These are phyloP conservation scores for Muschampia plurimacula DNA, from an alignment of 2,888 invertebrate genomes.

Conservation along the genomic window DNA sequence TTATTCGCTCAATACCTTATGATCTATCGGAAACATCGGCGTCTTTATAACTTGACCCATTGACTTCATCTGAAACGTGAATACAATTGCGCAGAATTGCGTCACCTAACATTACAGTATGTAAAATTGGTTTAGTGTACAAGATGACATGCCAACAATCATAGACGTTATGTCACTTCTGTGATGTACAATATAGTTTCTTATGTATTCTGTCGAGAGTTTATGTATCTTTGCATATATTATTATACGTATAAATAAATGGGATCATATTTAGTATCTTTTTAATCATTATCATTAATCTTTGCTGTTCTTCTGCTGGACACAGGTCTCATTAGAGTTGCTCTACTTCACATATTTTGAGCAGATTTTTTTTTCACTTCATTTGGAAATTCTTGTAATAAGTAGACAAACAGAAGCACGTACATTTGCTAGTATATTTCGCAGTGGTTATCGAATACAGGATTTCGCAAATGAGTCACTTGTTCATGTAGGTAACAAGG, in stretches of 20 bases:
- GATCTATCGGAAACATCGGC: neutral
- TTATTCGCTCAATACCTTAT: neutral
- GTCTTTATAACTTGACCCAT: neutral
- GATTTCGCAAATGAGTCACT: slow-evolving; percentile 54
- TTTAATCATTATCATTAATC: neutral
- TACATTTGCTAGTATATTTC: neutral
- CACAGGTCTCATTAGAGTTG: neutral
- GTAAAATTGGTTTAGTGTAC: neutral
- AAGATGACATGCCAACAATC: neutral
- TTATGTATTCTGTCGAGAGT: neutral
- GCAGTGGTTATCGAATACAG: slow-evolving; percentile 34
- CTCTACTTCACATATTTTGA: no score
- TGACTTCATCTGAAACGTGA: neutral
- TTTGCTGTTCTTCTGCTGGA: neutral
- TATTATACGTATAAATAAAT: neutral
- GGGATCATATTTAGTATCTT: no score
- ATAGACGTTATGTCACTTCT: neutral
- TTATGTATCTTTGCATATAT: neutral
- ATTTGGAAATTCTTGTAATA: neutral
- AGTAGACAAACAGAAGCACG: neutral
- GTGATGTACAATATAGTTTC: neutral
- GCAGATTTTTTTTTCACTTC: neutral
- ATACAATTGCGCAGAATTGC: no score
- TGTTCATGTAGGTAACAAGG: slow-evolving; percentile 58
- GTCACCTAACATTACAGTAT: neutral